Base-by-base conservation (phyloP, 1,140 invertebrate species). In the Zaprionus taronus region DNA sequence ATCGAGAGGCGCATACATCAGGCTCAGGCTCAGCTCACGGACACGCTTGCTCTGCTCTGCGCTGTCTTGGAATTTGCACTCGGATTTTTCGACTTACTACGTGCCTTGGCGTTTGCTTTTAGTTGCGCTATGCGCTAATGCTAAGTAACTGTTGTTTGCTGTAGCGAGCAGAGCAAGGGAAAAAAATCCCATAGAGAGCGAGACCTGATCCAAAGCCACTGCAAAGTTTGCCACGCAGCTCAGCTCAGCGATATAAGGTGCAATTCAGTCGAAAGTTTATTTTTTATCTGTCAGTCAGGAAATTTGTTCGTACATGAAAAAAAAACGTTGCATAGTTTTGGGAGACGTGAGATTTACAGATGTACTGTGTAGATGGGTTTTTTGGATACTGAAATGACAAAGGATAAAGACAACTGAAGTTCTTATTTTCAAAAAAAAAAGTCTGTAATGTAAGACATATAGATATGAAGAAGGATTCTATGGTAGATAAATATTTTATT, bases 131-230 rank as follows among this genome's bases (percentile, higher is more conserved):
- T 58, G 44, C 83, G 77, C 80, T 86, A 86, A 86, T 87, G 73
- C 83, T 86, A 87, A 86, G 83, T 86, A 86, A 86, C 83, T 87
- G 80, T 87, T 86, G 83, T 86, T 87, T 87, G 82, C 69, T 68
- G n/a, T 17, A 47, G n/a, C 6, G 77, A 77, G 62, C 60, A 55
- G 41, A 53, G 51, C 38, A 68, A 55, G 24, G 6, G n/a, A 26
- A 22, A 57, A 31, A 64, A 31, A 38, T 11, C 41, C 11, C 34
- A 6, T 36, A 55, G 14, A 31, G n/a, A 55, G 66, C 67, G 31
- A 34, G 31, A 62, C 41, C 15, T 17, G 28, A 72, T 62, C 47
- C 36, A 72, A 73, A 67, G 56, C 69, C 61, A 81, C 38, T 72
- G 63, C 64, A 79, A 78, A 81, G 72, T 61, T 77, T 73, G 62